Evolutionary conservation across 2,113 vertebrate species (phyloP).

Genomic region (Origma solitaria): DNA sequence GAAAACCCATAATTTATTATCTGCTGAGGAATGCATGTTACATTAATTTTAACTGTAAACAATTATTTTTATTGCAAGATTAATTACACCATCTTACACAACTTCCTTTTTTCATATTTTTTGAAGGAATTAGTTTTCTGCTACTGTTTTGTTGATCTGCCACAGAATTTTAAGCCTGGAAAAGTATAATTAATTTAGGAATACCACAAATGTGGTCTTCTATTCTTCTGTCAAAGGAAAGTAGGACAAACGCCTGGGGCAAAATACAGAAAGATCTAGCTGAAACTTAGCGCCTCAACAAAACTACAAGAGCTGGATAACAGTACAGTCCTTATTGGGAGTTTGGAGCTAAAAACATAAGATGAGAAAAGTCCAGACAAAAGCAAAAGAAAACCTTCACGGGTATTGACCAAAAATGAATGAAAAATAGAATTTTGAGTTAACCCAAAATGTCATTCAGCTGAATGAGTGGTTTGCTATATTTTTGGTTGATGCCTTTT

Average conservation of each 20-base stretch:
- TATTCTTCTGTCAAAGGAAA: slow-evolving; percentile 73
- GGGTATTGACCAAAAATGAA: not conserved
- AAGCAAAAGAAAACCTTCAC: not conserved
- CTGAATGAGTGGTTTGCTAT: not conserved
- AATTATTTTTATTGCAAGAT: slow-evolving; percentile 90
- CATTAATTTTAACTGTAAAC: slow-evolving; percentile 89
- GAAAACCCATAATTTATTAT: slow-evolving; percentile 88
- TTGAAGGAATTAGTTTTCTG: slow-evolving; percentile 75
- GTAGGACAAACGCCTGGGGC: slow-evolving; percentile 66
- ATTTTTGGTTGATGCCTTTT: not conserved
- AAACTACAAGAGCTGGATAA: slow-evolving; percentile 46
- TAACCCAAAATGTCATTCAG: not conserved
- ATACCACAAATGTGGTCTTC: slow-evolving; percentile 70
- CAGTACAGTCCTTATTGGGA: not conserved
- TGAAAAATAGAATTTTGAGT: not conserved
- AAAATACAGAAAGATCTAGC: slow-evolving; percentile 58
- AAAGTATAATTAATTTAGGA: slow-evolving; percentile 76
- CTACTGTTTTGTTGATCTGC: slow-evolving; percentile 76
- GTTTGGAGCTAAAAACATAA: not conserved
- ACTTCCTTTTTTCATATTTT: slow-evolving; percentile 82
- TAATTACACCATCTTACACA: slow-evolving; percentile 80
- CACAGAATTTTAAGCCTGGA: slow-evolving; percentile 71
- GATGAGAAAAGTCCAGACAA: not conserved
- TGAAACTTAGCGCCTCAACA: slow-evolving; percentile 51
- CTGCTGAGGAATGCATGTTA: slow-evolving; percentile 85